Base-by-base conservation (phyloP, 2,888 invertebrate genomes). In the Oligia latruncula region DNA sequence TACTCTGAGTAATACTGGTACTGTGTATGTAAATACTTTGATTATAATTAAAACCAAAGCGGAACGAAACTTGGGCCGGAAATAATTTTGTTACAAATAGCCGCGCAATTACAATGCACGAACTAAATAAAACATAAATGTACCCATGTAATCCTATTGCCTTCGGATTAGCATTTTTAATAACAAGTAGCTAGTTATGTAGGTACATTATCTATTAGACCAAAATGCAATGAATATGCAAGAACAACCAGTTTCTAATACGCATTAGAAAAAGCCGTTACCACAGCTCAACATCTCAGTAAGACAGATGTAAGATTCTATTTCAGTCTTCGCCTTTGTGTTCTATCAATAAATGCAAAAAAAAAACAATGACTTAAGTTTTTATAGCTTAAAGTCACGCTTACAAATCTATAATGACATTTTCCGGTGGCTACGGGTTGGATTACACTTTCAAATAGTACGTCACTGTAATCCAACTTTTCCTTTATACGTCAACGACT, bases 101-200 rank as follows among this genome's bases (percentile, higher is more conserved):
- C 80, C 77, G 77, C 71, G 77, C 77, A 86, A 84, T 81, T 84
- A 83, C 74, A 82, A 43, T 67, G 78, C 65, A 74, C 64, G 49
- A 86, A 81, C 62, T 71, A 77, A 82, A 85, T 81, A 74, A 75
- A 78, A 77, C 80, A 79, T 76, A 83, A 82, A 72, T 68, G 60
- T 80, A 75, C 64, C 17, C 75, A 75, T 71, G 80, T 80, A 83
- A 89, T 85, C 84, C 74, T 70, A 77, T 83, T 84, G 80, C 89
- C 85, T 89, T 89, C 85, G 73, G 85, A 85, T 88, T 85, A 76
- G 79, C 81, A 88, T 89, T 82, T 87, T 87, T 83, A 82, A 86
- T 87, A 82, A 74, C 78, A 71, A 70, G 71, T 71, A 83, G 74
- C 62, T 62, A 49, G 78, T 81, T 82, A 76, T 79, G 52, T 40